Percentiles rank a stretch among this genome's conserved stretches.
These are phyloP conservation scores for Gymnocephalus cernua DNA, from an alignment of 2,113 vertebrate genomes.

Conservation along the genomic window DNA sequence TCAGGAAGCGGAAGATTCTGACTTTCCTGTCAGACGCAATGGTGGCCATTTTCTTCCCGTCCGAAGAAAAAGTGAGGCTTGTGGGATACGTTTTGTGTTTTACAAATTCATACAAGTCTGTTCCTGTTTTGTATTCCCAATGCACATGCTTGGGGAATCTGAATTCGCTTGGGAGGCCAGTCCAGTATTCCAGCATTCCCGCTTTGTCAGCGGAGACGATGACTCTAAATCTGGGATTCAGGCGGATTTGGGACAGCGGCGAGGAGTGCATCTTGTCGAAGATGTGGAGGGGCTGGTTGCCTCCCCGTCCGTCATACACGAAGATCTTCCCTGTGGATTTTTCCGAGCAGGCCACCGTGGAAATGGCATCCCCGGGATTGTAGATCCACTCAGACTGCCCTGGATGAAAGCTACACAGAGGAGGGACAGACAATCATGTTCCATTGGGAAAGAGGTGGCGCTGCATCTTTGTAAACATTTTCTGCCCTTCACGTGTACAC, in stretches of 20 bases:
- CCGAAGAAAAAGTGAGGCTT: conserved; percentile 92
- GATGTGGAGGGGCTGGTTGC: conserved; percentile 90
- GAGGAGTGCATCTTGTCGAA: conserved; percentile 94
- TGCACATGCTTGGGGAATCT: conserved; percentile 92
- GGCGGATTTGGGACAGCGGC: conserved; percentile 91
- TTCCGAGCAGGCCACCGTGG: conserved; percentile 94
- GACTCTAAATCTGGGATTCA: conserved; percentile 91
- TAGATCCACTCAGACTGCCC: conserved; percentile 98
- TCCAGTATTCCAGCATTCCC: conserved; percentile 99
- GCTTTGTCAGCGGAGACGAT: conserved; percentile 96
- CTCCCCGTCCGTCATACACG: conserved; percentile 94
- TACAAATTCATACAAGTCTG: conserved; percentile 97
- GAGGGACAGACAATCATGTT: not conserved
- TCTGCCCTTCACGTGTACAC: not conserved
- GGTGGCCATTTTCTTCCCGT: conserved; percentile 97
- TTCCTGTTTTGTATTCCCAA: conserved; percentile 98
- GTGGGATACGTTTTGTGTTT: conserved; percentile 95
- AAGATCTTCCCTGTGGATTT: conserved; percentile 97
- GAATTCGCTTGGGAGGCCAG: conserved; percentile 93
- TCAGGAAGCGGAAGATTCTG: conserved; percentile 95
- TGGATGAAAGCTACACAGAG: conserved; percentile 88
- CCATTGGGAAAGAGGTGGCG: not conserved
- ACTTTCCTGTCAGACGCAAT: conserved; percentile 97
- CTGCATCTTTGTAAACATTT: not conserved
- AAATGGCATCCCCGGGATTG: conserved; percentile 97